Conservation (phyloP, 2,888 invertebrate genomes). For the Globia sparganii region DNA sequence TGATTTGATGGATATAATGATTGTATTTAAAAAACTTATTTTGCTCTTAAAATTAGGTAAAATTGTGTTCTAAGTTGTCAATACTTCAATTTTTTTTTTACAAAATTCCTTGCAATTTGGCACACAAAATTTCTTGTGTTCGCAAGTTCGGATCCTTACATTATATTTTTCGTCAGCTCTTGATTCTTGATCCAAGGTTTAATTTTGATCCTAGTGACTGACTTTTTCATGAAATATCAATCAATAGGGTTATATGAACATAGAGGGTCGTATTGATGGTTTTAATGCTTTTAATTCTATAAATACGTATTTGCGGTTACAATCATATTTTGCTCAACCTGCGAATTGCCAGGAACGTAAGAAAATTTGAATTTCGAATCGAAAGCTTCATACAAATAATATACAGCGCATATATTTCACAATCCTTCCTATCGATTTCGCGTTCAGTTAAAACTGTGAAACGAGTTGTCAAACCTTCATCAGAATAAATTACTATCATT, state of each 20-base stretch:
- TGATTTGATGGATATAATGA: too few species aligned
- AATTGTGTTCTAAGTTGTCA: background rate
- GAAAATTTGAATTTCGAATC: background rate
- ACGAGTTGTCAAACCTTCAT: constrained; percentile 62
- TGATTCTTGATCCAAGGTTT: background rate
- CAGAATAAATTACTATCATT: constrained; percentile 59
- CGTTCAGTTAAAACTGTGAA: constrained; percentile 48
- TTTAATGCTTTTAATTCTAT: too few species aligned
- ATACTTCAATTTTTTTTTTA: background rate
- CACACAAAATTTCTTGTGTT: background rate
- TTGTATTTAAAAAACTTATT: background rate
- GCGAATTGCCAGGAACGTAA: background rate
- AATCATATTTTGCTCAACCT: background rate
- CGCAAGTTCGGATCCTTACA: background rate
- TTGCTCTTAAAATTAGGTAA: background rate
- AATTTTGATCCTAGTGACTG: too few species aligned
- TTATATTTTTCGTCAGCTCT: background rate
- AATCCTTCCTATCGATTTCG: constrained; percentile 45
- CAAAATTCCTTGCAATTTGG: background rate
- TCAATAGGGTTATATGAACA: too few species aligned
- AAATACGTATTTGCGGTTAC: too few species aligned
- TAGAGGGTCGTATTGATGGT: too few species aligned
- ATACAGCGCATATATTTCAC: constrained; percentile 6
- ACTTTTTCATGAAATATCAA: too few species aligned
- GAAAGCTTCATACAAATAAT: background rate